phyloP scores from a whole-genome alignment of 2,113 vertebrate genomes.

The Bubalus kerabau region DNA sequence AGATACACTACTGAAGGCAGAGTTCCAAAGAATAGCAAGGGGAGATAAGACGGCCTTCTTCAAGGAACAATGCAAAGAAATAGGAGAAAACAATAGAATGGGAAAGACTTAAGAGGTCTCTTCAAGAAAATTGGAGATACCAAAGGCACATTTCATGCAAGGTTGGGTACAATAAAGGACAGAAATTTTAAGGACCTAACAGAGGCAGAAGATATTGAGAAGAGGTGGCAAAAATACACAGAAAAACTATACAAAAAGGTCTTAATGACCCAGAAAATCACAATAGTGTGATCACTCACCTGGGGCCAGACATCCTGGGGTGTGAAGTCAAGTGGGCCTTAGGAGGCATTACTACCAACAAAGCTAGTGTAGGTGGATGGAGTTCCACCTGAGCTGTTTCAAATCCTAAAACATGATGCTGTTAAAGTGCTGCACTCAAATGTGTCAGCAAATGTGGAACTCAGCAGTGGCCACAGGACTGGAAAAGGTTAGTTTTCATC shows the following conservation, averaged over 20 bases:
- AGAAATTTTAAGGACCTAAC: neutral
- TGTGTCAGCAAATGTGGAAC: neutral
- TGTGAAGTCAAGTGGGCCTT: neutral
- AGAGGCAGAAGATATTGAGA: neutral
- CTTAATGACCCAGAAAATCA: neutral
- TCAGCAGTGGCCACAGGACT: neutral
- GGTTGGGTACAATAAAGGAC: neutral
- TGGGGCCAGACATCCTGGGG: neutral
- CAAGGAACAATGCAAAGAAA: neutral
- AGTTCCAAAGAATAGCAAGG: neutral
- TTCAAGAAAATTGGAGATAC: neutral
- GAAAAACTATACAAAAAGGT: neutral
- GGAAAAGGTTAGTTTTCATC: neutral
- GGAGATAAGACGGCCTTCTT: neutral
- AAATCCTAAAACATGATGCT: neutral
- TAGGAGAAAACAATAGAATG: neutral
- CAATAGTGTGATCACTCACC: neutral
- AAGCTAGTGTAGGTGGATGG: neutral
- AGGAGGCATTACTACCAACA: neutral
- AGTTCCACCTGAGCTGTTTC: neutral
- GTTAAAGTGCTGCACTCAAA: neutral
- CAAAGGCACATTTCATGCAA: neutral
- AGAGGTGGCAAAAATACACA: neutral
- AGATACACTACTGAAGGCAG: neutral
- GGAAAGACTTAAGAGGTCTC: neutral